A percentile compares a stretch with the other conserved stretches of the same genome.
These are phyloP conservation scores for Arvicanthis niloticus DNA, from an alignment of 2,113 vertebrate species.

Conservation along the genomic window DNA sequence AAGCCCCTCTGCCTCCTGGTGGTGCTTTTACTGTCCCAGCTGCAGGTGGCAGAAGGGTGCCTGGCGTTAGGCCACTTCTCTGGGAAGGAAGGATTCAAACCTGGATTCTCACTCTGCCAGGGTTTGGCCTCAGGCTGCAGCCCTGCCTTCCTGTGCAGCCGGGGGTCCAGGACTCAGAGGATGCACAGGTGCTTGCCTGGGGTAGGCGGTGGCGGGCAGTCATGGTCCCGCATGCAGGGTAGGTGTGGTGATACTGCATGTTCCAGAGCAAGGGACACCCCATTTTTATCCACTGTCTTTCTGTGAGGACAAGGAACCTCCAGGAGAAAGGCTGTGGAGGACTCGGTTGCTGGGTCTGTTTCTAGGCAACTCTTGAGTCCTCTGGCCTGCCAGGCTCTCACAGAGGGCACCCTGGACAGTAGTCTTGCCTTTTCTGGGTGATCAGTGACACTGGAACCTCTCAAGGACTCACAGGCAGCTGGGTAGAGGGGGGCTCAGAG, in stretches of 20 bases:
- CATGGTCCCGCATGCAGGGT: not conserved
- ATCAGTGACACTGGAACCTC: not conserved
- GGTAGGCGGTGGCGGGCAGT: not conserved
- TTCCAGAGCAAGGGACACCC: not conserved
- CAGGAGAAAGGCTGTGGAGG: not conserved
- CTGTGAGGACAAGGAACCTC: not conserved
- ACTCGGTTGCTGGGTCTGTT: fast-evolving
- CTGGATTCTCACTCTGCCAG: not conserved
- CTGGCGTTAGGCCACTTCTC: too few species aligned
- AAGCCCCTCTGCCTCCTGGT: not conserved
- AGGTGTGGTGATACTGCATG: not conserved
- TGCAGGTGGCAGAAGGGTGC: not conserved
- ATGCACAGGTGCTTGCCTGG: not conserved
- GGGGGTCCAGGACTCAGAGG: not conserved
- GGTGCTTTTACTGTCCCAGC: not conserved
- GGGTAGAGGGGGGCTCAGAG: too few species aligned
- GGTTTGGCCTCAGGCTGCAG: not conserved
- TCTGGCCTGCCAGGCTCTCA: too few species aligned
- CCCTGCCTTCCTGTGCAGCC: too few species aligned
- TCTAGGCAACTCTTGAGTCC: not conserved
- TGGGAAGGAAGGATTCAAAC: not conserved
- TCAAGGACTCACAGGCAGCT: not conserved
- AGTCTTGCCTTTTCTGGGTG: not conserved
- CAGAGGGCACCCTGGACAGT: not conserved
- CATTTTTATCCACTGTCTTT: too few species aligned